Conservation (phyloP, 2,113 vertebrate species). For the Gambusia affinis region DNA sequence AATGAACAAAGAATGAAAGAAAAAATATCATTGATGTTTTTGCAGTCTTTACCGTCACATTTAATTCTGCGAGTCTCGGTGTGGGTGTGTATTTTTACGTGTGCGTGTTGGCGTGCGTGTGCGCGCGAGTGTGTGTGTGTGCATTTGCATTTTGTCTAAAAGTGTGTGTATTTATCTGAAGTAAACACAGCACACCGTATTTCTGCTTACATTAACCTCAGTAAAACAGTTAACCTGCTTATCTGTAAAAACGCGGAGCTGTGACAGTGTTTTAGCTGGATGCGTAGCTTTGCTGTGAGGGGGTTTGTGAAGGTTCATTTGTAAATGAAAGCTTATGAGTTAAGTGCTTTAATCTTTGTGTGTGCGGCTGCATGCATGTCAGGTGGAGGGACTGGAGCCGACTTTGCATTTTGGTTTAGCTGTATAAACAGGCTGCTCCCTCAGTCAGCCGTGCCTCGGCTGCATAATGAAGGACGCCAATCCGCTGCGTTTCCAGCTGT, state of each 20-base stretch:
- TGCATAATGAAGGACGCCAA: constrained; percentile 77
- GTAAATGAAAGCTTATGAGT: constrained; percentile 26
- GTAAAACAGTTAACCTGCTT: constrained; percentile 17
- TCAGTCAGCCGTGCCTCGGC: constrained; percentile 66
- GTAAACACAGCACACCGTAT: not conserved
- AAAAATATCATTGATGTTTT: constrained; percentile 30
- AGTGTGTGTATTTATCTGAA: constrained; percentile 9
- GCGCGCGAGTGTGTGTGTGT: not conserved
- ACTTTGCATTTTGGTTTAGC: constrained; percentile 63
- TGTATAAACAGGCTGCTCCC: constrained; percentile 75
- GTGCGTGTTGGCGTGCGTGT: no score
- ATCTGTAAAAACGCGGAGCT: not conserved
- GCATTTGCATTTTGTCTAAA: not conserved
- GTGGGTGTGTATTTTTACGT: constrained; percentile 2
- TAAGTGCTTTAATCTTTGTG: constrained; percentile 15
- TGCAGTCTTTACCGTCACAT: constrained; percentile 32
- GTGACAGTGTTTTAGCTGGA: not conserved
- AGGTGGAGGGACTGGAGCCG: constrained; percentile 43
- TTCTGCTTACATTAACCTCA: constrained; percentile 17
- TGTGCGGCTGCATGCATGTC: constrained; percentile 1
- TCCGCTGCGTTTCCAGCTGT: constrained; percentile 72
- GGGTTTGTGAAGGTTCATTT: constrained; percentile 14
- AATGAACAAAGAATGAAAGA: constrained; percentile 42
- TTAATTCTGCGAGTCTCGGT: constrained; percentile 2
- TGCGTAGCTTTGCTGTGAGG: not conserved